Base-by-base conservation (phyloP, 2,113 vertebrate genomes). In the Lamprotornis superbus region DNA sequence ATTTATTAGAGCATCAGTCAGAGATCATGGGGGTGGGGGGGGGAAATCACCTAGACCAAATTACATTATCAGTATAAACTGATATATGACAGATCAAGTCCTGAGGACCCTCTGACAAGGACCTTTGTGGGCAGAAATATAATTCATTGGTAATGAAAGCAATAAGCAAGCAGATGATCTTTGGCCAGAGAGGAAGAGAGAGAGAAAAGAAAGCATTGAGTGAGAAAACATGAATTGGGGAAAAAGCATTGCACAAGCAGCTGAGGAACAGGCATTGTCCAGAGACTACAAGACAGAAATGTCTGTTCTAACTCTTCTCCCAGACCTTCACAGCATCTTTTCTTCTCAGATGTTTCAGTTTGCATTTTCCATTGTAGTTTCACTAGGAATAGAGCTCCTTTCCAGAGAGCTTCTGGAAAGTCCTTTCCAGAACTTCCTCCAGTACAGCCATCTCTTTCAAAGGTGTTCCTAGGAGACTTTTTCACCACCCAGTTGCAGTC, bases 141-240 rank as follows among this genome's bases (percentile, higher is more conserved):
- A 88, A 74, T 53, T 70, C 5, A 33, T 21, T 78, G 59, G 15
- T 83, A 65, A 65, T 33, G 31, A 75, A 77, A 90, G 70, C 77
- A 82, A 30, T 57, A 93, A 91, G 91, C 73, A 91, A 91, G 84
- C 78, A 87, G 59, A 55, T 89, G 61, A 69, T 61, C n/a, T 73
- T 79, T 57, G 53, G 47, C 81, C 53, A 89, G 35, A 89, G 11
- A 74, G 22, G 22, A 87, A 39, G 49, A 40, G 67, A 27, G 44
- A 87, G 59, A 89, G 74, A 83, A 21, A 44, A 52, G 47, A 87
- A 87, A 75, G 89, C 33, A 87, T 0, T 71, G 52, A 82, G 10
- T 85, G 33, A 74, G 52, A 75, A 90, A 83, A 90, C 18, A 81
- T 1, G 3, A 50, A 67, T 0, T 1, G 1, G 16, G 11, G 33